Percentiles rank a stretch among this genome's conserved stretches.
These are phyloP conservation scores for Zalophus californianus DNA, from an alignment of 2,797 vertebrate species.

Conservation along the genomic window DNA sequence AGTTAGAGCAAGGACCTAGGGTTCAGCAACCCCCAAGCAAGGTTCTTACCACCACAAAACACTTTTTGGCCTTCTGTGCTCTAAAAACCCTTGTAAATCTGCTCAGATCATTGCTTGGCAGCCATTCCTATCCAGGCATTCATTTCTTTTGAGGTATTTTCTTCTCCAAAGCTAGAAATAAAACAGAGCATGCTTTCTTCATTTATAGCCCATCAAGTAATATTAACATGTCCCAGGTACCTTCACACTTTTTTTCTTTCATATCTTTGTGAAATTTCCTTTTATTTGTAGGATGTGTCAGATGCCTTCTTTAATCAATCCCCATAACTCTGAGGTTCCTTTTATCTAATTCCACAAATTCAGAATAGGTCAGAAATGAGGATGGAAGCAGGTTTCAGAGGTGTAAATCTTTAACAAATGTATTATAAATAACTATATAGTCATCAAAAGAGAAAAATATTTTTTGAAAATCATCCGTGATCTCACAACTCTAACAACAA, in stretches of 20 bases:
- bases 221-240: neutral
- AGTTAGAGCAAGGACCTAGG: neutral
- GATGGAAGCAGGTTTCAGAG: neutral
- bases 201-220: neutral
- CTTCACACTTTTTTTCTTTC: neutral
- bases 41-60: neutral
- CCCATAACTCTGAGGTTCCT: neutral
- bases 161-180: neutral
- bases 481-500: neutral
- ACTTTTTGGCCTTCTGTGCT: neutral
- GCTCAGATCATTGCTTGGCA: neutral
- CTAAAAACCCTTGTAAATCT: neutral
- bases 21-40: neutral
- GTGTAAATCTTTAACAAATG: neutral
- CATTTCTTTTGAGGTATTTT: neutral
- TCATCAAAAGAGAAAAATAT: slow-evolving; percentile 3
- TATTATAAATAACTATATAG: neutral
- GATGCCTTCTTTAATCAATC: neutral
- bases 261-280: slow-evolving; percentile 21
- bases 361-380: neutral
- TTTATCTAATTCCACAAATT: neutral
- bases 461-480: neutral
- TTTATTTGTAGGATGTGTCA: neutral
- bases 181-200: neutral
- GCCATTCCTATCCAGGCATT: neutral